phyloP scores from a whole-genome alignment of 1,140 invertebrate genomes.

The Pteromalus puparum region DNA sequence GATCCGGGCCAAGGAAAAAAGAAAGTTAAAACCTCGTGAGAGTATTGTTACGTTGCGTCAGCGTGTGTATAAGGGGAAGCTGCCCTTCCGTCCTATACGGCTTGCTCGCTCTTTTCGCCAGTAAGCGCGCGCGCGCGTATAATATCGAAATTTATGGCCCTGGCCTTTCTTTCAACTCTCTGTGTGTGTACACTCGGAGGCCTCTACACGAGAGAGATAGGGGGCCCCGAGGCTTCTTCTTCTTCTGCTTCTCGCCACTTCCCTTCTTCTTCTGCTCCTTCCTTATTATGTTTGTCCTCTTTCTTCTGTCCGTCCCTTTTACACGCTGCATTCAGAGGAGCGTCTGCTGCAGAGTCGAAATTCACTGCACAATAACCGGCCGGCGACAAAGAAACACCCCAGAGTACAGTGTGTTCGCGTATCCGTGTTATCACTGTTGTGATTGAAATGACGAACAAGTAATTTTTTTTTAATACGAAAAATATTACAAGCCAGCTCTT shows the following conservation, averaged over 20 bases:
- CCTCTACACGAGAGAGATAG: neutral
- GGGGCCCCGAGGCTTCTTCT: neutral
- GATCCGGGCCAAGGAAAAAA: constrained; percentile 44
- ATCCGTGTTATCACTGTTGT: constrained; percentile 40
- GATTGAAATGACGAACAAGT: constrained; percentile 45
- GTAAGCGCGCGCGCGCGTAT: constrained; percentile 39
- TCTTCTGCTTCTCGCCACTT: neutral
- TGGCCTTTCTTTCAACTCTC: constrained; percentile 25
- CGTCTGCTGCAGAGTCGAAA: constrained; percentile 26
- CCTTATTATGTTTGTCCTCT: constrained; percentile 50
- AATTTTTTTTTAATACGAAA: neutral
- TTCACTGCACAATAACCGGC: constrained; percentile 23
- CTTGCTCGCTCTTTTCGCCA: constrained; percentile 43
- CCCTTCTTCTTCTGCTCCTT: constrained; percentile 52
- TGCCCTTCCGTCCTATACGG: neutral
- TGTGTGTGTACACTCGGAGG: constrained; percentile 4
- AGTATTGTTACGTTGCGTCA: constrained; percentile 55
- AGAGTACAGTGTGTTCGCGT: no score
- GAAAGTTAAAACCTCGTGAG: constrained; percentile 53
- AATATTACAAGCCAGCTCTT: neutral
- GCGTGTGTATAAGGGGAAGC: constrained; percentile 27
- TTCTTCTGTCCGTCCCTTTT: constrained; percentile 32
- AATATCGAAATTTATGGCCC: constrained; percentile 55
- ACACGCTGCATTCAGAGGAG: neutral
- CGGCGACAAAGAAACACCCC: constrained; percentile 13